A percentile compares a stretch with the other conserved stretches of the same genome.
These are phyloP conservation scores for Toxotes lorentzi DNA, from an alignment of 2,797 vertebrate species.

Conservation along the genomic window DNA sequence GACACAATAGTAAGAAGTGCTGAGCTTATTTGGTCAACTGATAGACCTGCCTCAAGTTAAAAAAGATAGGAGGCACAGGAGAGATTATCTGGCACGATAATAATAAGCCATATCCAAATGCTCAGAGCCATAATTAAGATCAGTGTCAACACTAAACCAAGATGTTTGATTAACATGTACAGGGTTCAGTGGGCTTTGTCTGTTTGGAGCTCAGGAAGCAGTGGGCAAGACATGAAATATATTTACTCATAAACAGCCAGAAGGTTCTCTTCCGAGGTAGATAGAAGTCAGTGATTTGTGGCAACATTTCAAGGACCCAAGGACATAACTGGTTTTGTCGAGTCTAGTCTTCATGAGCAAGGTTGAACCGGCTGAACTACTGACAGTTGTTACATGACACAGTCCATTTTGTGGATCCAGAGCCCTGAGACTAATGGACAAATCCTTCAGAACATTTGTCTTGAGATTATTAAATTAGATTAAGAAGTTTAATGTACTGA, in stretches of 20 bases:
- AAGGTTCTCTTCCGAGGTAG: slow-evolving; percentile 7
- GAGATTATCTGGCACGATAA: slow-evolving; percentile 23
- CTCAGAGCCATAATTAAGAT: slow-evolving; percentile 38
- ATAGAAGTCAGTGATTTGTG: slow-evolving; percentile 28
- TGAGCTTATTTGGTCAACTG: slow-evolving; percentile 3
- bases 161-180: slow-evolving; percentile 19
- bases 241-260: slow-evolving; percentile 13
- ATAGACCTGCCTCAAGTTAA: slow-evolving; percentile 25
- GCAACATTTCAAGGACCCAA: slow-evolving; percentile 1
- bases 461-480: background rate
- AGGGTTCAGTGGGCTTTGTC: slow-evolving; percentile 12
- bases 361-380: slow-evolving; percentile 34
- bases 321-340: slow-evolving; percentile 10
- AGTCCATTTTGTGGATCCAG: slow-evolving; percentile 3
- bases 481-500: background rate
- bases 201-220: slow-evolving; percentile 10
- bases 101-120: background rate
- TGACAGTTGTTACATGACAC: slow-evolving; percentile 16
- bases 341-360: slow-evolving; percentile 16
- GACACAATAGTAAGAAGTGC: background rate
- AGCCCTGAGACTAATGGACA: background rate
- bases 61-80: background rate
- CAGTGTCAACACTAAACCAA: slow-evolving; percentile 20
- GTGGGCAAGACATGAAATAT: background rate
- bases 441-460: background rate